phyloP scores from a whole-genome alignment of 2,797 vertebrate genomes.

The Arremon brunneinucha region DNA sequence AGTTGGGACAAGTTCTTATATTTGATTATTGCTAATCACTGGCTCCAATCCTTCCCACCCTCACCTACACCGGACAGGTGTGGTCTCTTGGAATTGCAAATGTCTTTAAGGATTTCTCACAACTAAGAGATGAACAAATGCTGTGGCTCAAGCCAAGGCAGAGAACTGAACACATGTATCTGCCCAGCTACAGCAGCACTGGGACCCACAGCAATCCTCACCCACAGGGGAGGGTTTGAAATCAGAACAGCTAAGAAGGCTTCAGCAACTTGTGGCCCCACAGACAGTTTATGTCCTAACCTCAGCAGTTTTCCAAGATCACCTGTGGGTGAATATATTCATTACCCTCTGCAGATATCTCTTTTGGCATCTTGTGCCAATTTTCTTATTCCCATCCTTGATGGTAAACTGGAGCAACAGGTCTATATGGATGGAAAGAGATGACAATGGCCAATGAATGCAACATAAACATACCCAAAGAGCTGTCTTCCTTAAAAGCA shows the following conservation, averaged over 20 bases:
- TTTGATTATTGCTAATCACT: neutral
- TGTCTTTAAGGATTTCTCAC: neutral
- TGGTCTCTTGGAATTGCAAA: neutral
- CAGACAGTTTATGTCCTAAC: neutral
- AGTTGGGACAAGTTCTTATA: neutral
- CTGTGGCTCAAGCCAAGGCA: neutral
- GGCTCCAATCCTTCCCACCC: neutral
- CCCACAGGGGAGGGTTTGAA: neutral
- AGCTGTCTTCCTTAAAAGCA: neutral
- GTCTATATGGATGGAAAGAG: neutral
- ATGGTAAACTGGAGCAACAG: neutral
- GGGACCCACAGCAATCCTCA: neutral
- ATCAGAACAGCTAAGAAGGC: neutral
- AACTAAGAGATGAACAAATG: neutral
- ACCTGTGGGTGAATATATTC: neutral
- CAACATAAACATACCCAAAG: neutral
- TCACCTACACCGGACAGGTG: neutral
- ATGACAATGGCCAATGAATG: neutral
- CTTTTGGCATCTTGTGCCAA: neutral
- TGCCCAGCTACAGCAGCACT: neutral
- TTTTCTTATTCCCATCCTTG: neutral
- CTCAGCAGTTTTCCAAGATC: neutral
- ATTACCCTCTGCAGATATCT: neutral
- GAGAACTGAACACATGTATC: neutral
- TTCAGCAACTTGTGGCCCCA: neutral